phyloP scores from a whole-genome alignment of 1,140 invertebrate genomes.

The Callitettix versicolor region DNA sequence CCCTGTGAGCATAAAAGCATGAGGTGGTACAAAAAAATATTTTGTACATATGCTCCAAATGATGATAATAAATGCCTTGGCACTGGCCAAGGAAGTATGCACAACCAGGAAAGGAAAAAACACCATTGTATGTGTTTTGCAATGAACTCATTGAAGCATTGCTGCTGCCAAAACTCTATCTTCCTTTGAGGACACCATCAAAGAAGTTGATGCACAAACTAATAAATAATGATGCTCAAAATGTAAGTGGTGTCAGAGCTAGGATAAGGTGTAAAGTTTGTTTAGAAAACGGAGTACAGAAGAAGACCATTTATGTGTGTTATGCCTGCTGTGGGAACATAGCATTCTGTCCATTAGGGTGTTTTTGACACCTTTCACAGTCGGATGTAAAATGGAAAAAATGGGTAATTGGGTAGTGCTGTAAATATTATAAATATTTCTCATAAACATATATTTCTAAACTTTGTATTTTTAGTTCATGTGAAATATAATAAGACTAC shows the following conservation, averaged over 20 bases:
- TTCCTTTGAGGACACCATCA: no score
- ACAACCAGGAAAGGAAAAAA: no score
- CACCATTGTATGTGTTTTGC: no score
- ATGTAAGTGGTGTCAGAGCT: not conserved
- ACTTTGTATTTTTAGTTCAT: no score
- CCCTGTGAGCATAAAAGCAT: constrained; percentile 7
- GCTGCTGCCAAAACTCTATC: no score
- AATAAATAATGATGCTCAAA: not conserved
- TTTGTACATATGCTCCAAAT: not conserved
- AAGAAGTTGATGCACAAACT: not conserved
- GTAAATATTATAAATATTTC: no score
- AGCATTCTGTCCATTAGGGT: not conserved
- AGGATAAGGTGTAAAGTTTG: no score
- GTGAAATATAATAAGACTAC: no score
- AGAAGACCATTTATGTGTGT: not conserved
- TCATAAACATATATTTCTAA: no score
- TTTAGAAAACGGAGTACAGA: not conserved
- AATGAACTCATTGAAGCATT: no score
- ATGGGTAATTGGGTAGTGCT: no score
- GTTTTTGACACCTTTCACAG: not conserved
- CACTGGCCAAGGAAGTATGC: not conserved
- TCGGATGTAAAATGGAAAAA: no score
- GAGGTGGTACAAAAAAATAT: constrained; percentile 7
- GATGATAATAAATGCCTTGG: constrained; percentile 9
- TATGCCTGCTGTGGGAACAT: not conserved